Percentiles rank a stretch among this genome's conserved stretches.
phyloP scores from a whole-genome alignment of 37 sponge, comb jelly and placozoan species.

The Chondrosia reniformis region DNA sequence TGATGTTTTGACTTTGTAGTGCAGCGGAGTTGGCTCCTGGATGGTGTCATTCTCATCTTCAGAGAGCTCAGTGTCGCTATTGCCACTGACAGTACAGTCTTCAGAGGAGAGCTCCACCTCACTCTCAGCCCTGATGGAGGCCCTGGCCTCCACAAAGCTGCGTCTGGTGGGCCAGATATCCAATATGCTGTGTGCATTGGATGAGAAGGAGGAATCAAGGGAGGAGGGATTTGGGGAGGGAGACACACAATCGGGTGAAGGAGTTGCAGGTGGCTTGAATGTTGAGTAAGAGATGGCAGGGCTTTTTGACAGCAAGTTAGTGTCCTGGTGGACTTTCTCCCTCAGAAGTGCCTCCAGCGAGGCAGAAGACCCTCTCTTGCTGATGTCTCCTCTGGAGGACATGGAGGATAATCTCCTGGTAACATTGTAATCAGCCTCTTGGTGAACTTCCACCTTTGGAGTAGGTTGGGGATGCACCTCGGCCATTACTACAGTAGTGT shows the following conservation, averaged over 20 bases:
- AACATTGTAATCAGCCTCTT: background rate
- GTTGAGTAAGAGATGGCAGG: conserved; percentile 4
- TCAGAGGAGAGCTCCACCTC: background rate
- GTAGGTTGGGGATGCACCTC: background rate
- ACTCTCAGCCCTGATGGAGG: background rate
- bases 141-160: background rate
- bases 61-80: too few relatives aligned
- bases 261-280: background rate
- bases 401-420: background rate
- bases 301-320: too few relatives aligned
- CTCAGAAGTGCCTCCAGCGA: too few relatives aligned
- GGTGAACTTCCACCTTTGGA: background rate
- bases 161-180: conserved; percentile 2
- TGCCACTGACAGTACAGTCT: too few relatives aligned
- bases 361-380: too few relatives aligned
- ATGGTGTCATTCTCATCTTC: too few relatives aligned
- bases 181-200: background rate
- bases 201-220: background rate
- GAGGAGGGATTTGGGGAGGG: conserved; percentile 3
- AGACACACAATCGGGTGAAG: conserved; percentile 6
- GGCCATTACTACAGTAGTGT: too few relatives aligned
- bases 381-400: background rate
- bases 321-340: too few relatives aligned
- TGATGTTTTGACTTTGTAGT: too few relatives aligned
- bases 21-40: too few relatives aligned